Evolutionary conservation across 2,113 vertebrate species (phyloP).

Genomic region (Neotoma lepida): DNA sequence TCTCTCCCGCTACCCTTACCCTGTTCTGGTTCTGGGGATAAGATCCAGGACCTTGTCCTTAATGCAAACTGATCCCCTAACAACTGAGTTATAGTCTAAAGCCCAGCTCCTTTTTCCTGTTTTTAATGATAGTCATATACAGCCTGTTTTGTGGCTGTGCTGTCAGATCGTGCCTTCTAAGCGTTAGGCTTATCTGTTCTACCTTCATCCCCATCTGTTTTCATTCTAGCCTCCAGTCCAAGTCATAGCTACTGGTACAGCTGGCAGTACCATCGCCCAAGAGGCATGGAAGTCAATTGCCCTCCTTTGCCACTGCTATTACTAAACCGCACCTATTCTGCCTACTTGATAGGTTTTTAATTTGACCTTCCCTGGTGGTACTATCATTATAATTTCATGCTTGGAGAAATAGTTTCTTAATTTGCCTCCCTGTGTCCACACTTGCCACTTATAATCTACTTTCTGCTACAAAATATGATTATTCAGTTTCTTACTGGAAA

Average conservation of each 20-base stretch:
- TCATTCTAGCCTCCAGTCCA: neutral
- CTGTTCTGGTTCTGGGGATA: neutral
- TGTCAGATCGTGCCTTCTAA: neutral
- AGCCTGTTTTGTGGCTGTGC: neutral
- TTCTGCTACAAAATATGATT: slow-evolving; percentile 1
- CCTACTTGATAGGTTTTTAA: neutral
- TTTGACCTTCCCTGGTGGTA: neutral
- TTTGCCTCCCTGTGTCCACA: neutral
- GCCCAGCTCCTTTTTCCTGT: neutral
- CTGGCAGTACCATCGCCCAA: neutral
- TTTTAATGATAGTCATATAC: neutral
- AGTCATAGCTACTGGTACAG: neutral
- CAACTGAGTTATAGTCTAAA: neutral
- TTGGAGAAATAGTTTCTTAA: slow-evolving; percentile 26
- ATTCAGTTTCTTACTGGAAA: neutral
- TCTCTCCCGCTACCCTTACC: neutral
- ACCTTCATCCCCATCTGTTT: neutral
- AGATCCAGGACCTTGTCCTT: neutral
- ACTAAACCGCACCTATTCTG: neutral
- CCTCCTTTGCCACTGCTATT: neutral
- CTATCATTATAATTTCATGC: neutral
- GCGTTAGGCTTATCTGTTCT: neutral
- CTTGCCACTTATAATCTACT: neutral
- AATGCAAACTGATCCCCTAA: neutral
- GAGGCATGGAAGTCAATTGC: neutral